These are phyloP conservation scores for Canis aureus DNA, from an alignment of 2,113 vertebrate species.

Conservation along the genomic window DNA sequence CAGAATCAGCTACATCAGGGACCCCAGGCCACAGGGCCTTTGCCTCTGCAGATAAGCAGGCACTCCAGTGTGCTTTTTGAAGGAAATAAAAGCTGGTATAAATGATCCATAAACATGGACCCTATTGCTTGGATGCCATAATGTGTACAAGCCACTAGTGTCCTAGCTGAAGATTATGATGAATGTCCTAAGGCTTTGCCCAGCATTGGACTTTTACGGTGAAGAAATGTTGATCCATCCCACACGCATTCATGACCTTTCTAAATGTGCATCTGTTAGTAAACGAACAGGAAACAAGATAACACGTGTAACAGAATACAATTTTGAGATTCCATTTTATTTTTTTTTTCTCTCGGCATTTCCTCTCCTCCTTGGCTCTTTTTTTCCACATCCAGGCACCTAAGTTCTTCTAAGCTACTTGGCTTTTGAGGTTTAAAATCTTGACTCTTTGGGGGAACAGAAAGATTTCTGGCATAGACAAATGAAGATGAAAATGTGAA, in stretches of 20 bases:
- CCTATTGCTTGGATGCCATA: neutral
- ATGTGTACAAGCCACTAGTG: neutral
- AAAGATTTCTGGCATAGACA: conserved; percentile 10
- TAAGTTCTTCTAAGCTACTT: neutral
- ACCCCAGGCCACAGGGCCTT: neutral
- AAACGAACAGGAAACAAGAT: conserved; percentile 5
- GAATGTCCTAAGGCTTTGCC: neutral
- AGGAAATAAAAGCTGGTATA: neutral
- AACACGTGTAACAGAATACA: neutral
- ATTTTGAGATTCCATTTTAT: conserved; percentile 5
- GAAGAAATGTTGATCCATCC: neutral
- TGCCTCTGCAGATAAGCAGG: neutral
- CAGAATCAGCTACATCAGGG: neutral
- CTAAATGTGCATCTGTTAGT: neutral
- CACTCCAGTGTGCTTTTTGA: neutral
- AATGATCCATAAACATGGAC: neutral
- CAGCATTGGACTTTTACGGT: neutral
- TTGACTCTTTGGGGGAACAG: neutral
- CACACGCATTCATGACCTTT: conserved; percentile 14
- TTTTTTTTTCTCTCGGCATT: neutral
- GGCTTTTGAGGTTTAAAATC: conserved; percentile 44
- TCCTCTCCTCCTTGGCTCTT: conserved; percentile 17
- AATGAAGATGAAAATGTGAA: neutral
- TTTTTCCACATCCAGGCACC: neutral
- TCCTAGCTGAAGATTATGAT: neutral